Evolutionary conservation across 2,113 vertebrate genomes (phyloP).

Genomic region (Oenanthe melanoleuca): DNA sequence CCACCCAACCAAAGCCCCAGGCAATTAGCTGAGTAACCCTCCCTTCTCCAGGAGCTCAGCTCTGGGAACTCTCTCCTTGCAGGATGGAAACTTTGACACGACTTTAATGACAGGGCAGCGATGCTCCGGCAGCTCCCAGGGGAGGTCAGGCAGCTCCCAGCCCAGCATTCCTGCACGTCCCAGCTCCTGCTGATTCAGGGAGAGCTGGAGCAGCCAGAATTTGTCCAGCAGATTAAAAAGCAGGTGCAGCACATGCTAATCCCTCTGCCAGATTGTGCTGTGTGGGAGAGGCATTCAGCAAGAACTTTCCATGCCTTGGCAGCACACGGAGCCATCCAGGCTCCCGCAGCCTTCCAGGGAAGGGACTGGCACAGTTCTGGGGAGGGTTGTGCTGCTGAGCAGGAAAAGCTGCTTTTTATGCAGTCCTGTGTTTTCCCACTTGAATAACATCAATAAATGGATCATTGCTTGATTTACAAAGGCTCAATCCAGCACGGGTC

Average conservation of each 20-base stretch:
- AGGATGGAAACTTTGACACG: neutral
- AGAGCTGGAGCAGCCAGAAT: neutral
- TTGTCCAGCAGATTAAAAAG: neutral
- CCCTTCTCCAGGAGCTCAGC: neutral
- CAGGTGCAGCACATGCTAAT: neutral
- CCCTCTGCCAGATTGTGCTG: neutral
- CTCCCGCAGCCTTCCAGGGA: neutral
- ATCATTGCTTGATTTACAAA: neutral
- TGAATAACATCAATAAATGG: neutral
- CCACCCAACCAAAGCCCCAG: neutral
- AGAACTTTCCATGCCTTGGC: neutral
- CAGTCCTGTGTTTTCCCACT: neutral
- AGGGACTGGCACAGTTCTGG: neutral
- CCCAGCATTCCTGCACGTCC: neutral
- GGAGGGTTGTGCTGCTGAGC: neutral
- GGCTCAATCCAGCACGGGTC: neutral
- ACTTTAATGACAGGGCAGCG: slow-evolving; percentile 2
- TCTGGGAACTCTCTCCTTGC: neutral
- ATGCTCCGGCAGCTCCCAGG: neutral
- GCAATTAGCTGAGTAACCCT: neutral
- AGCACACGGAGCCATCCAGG: neutral
- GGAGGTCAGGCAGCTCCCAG: neutral
- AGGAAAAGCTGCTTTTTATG: neutral
- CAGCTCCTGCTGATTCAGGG: neutral
- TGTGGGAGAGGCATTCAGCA: neutral